Base-by-base conservation (phyloP, 2,888 invertebrate genomes). In the Sarcophaga rosellei region DNA sequence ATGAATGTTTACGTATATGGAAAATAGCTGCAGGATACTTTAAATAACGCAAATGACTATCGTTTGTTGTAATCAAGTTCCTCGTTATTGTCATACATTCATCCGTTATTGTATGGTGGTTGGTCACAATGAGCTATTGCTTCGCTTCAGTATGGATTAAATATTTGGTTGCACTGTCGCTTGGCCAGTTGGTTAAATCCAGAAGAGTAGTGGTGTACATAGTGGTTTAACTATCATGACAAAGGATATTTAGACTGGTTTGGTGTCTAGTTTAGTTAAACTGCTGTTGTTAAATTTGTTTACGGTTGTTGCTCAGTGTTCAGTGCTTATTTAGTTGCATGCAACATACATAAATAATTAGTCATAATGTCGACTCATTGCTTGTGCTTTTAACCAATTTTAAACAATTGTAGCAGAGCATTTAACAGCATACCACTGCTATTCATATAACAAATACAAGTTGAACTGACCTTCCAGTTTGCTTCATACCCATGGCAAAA, bases 301-400 rank as follows among this genome's bases (percentile, higher is more conserved):
- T 75, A 53, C 53, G 47, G 11, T 23, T 53, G 1, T 17, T 53
- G 53, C 53, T 53, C 3, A 53, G 65, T 35, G 1, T 0, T 35
- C 35, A 61, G 65, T 83, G 73, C 83, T 86, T 80, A 76, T 73
- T 73, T 82, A 44, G 75, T 35, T 69, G 8, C 65, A 74, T 68
- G 81, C 83, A 53, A 84, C 70, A 81, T 74, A 84, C 74, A 81
- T 74, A 78, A 70, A 81, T 86, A 86, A 86, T 86, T 86, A 84
- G 77, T 86, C 44, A 77, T 86, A 81, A 80, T 84, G 76, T 73
- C 61, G 53, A 76, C 68, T 45, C n/a, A 21, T 63, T 25, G 25
- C 23, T 20, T 62, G 17, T 59, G 20, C 15, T 61, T 53, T 15
- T 53, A 15, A 53, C 15, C 17, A 53, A 1, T 35, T 53, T 53